phyloP scores from a whole-genome alignment of 2,888 invertebrate genomes.

The Chloroclysta siterata region DNA sequence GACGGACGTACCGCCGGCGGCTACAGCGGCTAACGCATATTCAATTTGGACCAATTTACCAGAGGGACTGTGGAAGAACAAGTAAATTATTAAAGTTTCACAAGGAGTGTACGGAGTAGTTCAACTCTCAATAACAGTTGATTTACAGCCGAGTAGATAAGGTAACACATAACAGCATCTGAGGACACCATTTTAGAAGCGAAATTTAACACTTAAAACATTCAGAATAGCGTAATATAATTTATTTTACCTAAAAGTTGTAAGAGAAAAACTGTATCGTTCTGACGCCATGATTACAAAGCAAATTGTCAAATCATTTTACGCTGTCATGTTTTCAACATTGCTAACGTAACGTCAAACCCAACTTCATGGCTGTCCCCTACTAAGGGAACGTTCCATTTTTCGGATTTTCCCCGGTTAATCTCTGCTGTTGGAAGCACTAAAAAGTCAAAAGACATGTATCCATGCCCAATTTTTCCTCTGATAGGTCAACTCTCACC shows the following conservation, averaged over 20 bases:
- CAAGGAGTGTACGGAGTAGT: constrained; percentile 34
- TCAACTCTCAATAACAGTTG: constrained; percentile 19
- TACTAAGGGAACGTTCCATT: background rate
- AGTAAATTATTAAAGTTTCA: constrained; percentile 37
- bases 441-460: constrained; percentile 16
- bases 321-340: constrained; percentile 56
- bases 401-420: constrained; percentile 10
- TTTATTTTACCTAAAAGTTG: constrained; percentile 85
- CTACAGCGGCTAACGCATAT: constrained; percentile 99
- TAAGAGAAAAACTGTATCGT: constrained; percentile 98
- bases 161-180: background rate
- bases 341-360: constrained; percentile 32
- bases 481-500: constrained; percentile 35
- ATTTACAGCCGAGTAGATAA: constrained; percentile 6
- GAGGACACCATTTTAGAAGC: background rate
- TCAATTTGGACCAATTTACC: constrained; percentile 99
- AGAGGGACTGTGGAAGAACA: constrained; percentile 92
- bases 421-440: constrained; percentile 16
- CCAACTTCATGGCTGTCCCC: constrained; percentile 8
- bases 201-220: constrained; percentile 9
- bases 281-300: constrained; percentile 95
- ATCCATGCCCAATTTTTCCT: background rate
- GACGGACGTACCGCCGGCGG: constrained; percentile 99
- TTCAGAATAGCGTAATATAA: constrained; percentile 51
- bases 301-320: constrained; percentile 68